Percentiles rank a stretch among this genome's conserved stretches.
These are phyloP conservation scores for Bostrychus sinensis DNA, from an alignment of 2,113 vertebrate species.

Conservation along the genomic window DNA sequence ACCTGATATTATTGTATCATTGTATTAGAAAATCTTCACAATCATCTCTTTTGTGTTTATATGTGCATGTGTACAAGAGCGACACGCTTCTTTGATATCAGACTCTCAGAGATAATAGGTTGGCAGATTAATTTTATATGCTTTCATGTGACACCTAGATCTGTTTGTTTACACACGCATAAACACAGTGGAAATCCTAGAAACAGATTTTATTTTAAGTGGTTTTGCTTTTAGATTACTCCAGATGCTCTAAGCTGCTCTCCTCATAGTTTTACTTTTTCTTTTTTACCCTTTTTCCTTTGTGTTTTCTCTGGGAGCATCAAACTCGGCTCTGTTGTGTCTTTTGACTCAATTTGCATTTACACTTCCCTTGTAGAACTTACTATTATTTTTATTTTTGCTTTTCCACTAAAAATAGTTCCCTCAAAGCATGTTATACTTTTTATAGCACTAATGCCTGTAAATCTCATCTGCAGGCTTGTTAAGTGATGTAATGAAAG, in stretches of 20 bases:
- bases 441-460: conserved; percentile 31
- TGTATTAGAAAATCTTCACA: neutral
- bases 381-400: conserved; percentile 14
- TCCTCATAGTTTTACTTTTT: conserved; percentile 44
- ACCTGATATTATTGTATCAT: conserved; percentile 3
- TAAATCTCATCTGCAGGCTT: conserved; percentile 52
- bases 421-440: conserved; percentile 53
- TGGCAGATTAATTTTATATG: conserved; percentile 15
- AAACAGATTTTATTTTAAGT: conserved; percentile 59
- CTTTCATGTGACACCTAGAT: conserved; percentile 19
- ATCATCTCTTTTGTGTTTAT: neutral
- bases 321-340: conserved; percentile 41
- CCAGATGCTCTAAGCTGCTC: conserved; percentile 46
- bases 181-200: conserved; percentile 34
- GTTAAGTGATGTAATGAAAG: conserved; percentile 56
- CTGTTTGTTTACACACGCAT: conserved; percentile 2
- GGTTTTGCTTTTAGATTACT: conserved; percentile 60
- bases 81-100: conserved; percentile 9
- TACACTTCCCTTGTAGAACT: conserved; percentile 45
- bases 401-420: conserved; percentile 63
- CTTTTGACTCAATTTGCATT: conserved; percentile 59
- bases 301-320: conserved; percentile 54
- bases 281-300: conserved; percentile 48
- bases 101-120: conserved; percentile 31
- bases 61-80: conserved; percentile 5